Evolutionary conservation across 2,113 vertebrate species (phyloP).

Genomic region (Colinus virginianus): DNA sequence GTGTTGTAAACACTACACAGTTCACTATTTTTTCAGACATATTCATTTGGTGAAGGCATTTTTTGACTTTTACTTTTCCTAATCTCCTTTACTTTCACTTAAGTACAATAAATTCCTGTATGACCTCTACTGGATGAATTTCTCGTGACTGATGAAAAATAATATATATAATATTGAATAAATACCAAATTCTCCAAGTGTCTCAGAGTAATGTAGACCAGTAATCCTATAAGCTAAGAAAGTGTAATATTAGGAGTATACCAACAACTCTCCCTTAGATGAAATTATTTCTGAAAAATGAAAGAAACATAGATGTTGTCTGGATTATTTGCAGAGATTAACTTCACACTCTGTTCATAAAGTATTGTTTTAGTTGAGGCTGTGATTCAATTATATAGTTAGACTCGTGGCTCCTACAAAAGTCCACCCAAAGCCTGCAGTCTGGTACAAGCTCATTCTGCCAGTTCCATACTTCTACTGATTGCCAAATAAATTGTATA

Average conservation of each 20-base stretch:
- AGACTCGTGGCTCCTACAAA: not conserved
- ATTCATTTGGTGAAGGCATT: not conserved
- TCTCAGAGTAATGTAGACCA: not conserved
- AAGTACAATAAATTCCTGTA: not conserved
- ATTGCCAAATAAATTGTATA: slow-evolving; percentile 13
- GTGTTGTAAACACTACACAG: accelerated
- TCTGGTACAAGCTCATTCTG: not conserved
- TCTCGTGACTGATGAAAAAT: not conserved
- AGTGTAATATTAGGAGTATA: not conserved
- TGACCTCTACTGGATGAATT: not conserved
- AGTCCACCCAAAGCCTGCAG: not conserved
- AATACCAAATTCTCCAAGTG: not conserved
- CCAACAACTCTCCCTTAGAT: not conserved
- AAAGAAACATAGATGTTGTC: not conserved
- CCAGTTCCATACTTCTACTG: not conserved
- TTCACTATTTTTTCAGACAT: not conserved
- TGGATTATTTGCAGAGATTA: not conserved
- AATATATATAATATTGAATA: not conserved
- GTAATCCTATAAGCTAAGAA: not conserved
- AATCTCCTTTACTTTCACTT: not conserved
- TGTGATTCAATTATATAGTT: not conserved
- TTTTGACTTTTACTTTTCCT: not conserved
- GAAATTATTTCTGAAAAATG: not conserved
- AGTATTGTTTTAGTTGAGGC: not conserved
- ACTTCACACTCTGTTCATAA: not conserved